Evolutionary conservation across 2,888 invertebrate species (phyloP), one percentile per base, ranked within the genome.

Genomic region (Acleris cristana): DNA sequence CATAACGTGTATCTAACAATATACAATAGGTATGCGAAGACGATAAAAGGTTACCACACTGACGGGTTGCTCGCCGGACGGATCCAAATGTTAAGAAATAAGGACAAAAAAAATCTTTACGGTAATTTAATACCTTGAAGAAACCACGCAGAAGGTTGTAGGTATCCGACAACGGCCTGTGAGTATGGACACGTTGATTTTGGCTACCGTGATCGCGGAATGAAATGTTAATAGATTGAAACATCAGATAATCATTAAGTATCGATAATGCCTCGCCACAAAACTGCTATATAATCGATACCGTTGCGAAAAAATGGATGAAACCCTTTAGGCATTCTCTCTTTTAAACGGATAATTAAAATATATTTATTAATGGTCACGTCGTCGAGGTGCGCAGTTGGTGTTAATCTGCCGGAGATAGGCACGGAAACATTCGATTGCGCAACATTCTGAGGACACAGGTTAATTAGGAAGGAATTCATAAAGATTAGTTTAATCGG

Each of bases 381-480:
- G 34, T 18, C 23, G 45, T 12, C 40, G 19, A 53, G 26, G 30
- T 62, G 53, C 18, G 48, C 48, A 58, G 18, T 26, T 61, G 44
- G 30, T 19, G 55, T 10, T 53, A 57, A 45, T 45, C 52, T 56
- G 55, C 51, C 44, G 16, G 40, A 40, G 61, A 62, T 23, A 52
- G 21, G 34, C 10, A 34, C 14, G n/a, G 21, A 53, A 62, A 59
- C 34, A 59, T 55, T 68, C 6, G 68, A 58, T 67, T 67, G 58
- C 62, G 34, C 67, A 63, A 63, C 40, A 59, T 40, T 64, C 26
- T 51, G 52, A 49, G 30, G 16, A 54, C 58, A 59, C 49, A 51
- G 26, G 48, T 71, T 84, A 76, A 85, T 83, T 77, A 73, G 74
- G 71, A 68, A 80, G 77, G 79, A 83, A 87, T 84, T 76, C 68